Conservation (phyloP, 2,888 invertebrate species). For the Dioctria rufipes region DNA sequence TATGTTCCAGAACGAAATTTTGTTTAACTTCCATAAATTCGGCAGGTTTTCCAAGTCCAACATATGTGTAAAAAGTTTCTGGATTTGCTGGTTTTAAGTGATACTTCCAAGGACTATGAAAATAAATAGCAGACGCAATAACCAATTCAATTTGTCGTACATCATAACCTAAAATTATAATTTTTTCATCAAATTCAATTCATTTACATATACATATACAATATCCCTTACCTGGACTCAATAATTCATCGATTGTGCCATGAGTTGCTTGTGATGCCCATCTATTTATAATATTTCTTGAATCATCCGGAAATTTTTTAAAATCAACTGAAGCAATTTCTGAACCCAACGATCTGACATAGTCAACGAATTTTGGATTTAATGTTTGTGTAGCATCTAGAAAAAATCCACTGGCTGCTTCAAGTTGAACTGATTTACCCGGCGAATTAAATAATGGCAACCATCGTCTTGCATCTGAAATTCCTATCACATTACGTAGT, state of each 20-base stretch:
- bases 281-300: conserved; percentile 73
- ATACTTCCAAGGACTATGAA: conserved; percentile 62
- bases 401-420: conserved; percentile 61
- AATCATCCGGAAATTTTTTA: conserved; percentile 65
- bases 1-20: conserved; percentile 53
- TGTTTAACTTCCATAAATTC: conserved; percentile 64
- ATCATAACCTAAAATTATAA: conserved; percentile 54
- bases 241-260: conserved; percentile 74
- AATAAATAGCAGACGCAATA: conserved; percentile 62
- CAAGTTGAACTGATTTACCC: conserved; percentile 54
- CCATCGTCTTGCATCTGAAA: conserved; percentile 5
- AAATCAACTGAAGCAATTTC: conserved; percentile 74
- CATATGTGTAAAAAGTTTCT: conserved; percentile 75
- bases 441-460: neutral
- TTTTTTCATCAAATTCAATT: neutral
- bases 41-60: conserved; percentile 71
- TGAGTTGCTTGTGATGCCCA: conserved; percentile 76
- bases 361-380: conserved; percentile 53
- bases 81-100: conserved; percentile 59
- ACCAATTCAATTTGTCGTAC: conserved; percentile 56
- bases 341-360: conserved; percentile 41
- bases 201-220: neutral
- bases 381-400: conserved; percentile 56
- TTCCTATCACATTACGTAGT: conserved; percentile 55
- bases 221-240: conserved; percentile 71